Conservation (phyloP, 1,140 invertebrate genomes). For the Steinernema feltiae region DNA sequence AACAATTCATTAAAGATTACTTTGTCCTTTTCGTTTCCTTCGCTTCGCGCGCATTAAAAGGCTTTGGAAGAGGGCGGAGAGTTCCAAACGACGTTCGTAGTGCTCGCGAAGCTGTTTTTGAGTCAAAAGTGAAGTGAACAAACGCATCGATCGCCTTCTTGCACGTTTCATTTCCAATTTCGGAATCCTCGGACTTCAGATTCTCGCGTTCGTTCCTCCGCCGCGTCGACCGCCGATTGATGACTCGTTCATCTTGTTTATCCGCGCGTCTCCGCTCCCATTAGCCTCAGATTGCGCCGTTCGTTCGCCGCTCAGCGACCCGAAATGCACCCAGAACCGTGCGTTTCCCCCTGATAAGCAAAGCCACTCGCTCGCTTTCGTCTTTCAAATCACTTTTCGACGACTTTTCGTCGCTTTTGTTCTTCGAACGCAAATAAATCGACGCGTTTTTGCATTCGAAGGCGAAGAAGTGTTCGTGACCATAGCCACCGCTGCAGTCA, state of each 20-base stretch:
- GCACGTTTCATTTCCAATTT: too few species aligned
- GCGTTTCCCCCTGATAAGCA: background rate
- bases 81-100: too few species aligned
- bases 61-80: background rate
- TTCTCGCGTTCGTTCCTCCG: background rate
- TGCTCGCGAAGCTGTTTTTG: conserved; percentile 11
- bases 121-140: background rate
- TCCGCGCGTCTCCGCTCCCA: background rate
- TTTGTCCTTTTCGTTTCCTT: conserved; percentile 3
- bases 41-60: background rate
- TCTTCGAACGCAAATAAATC: background rate
- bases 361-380: background rate
- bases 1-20: conserved; percentile 6
- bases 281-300: background rate
- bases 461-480: background rate
- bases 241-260: background rate
- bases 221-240: background rate
- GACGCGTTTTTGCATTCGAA: background rate
- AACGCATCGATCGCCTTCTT: background rate
- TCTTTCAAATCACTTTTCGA: background rate
- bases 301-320: too few species aligned
- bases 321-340: too few species aligned
- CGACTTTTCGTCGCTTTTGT: background rate
- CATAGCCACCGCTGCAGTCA: background rate
- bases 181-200: too few species aligned